Base-by-base conservation (phyloP, 2,888 invertebrate genomes). In the Hylaea fasciaria region DNA sequence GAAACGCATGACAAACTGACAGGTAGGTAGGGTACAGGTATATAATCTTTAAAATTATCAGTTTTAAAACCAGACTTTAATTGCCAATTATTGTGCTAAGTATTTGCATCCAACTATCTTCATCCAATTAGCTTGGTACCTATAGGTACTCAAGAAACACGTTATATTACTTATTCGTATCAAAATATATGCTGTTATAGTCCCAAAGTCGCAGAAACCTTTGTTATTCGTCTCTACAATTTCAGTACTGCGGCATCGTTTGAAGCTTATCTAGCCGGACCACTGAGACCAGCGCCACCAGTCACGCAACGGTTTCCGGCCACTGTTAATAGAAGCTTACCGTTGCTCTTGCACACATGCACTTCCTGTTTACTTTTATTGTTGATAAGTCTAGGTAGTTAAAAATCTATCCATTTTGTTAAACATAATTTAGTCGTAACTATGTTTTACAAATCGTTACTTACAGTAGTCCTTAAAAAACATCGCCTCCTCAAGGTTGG, bases 281-380 rank as follows among this genome's bases (percentile, higher is more conserved):
- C 72, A 71, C 69, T 71, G 73, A 72, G 74, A 76, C 73, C 70
- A 71, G 64, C 58, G 71, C 70, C 75, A 70, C 74, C 79, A 71
- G 82, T 81, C 82, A 85, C 83, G 82, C 82, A 80, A 83, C 78
- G 77, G 68, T 82, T 83, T 87, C 87, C 87, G 83, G 85, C 73
- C 73, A 69, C 74, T 69, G 74, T 73, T 82, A 78, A 84, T 83
- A 80, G 74, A 80, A 76, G 77, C 80, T 73, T 80, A 82, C 83
- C 83, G 83, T 82, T 83, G 72, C 69, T 64, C 66, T 64, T 57
- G 64, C 57, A 60, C 58, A 62, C 65, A 65, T 66, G 64, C 64
- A 62, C 54, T 68, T 68, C 69, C 64, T 68, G 62, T 56, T 56
- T 62, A 63, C 54, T 54, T 57, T 64, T 47, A 37, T 59, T 48